Evolutionary conservation across 2,113 vertebrate species (phyloP), one percentile per base, ranked within the genome.

Genomic region (Lagopus muta): DNA sequence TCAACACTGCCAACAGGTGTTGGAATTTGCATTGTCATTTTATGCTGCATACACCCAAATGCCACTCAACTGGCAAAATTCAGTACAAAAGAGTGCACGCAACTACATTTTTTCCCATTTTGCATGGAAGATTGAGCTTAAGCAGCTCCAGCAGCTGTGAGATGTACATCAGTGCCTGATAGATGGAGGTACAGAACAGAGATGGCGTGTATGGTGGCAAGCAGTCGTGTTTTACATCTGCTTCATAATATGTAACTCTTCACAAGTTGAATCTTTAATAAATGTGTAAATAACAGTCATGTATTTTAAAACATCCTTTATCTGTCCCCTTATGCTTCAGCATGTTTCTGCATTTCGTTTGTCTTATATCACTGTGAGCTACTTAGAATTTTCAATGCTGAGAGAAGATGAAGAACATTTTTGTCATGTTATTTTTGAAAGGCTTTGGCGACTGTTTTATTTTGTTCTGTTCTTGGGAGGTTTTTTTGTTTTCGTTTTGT

Each of bases 361-460:
- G 4, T 86, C 38, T 57, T 2, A 0, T 20, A 24, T 62, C 32
- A 7, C 58, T 48, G 13, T 6, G 50, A 77, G 64, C 60, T 86
- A 2, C 36, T 1, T 65, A 45, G 6, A 0, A 0, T 64, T 7
- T 76, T 70, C 62, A 32, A 55, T 64, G 47, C 55, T n/a, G 14
- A 66, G 43, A 70, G 34, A 27, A 74, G 28, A 70, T 14, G 13
- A 15, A 9, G 34, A 74, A 38, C 77, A 19, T 27, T 77, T 69
- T 21, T 47, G 54, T 36, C 2, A 0, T 19, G 4, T 54, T 78
- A 6, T 47, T 60, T 60, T 48, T 50, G 43, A 25, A 34, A 80
- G 36, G 3, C 40, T 83, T 88, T 15, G 36, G n/a, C 8, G 9
- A 3, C 58, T 82, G 19, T 50, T 64, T 50, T 17, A 34, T 58